These are phyloP conservation scores for Drosophila trapezifrons DNA, from an alignment of 1,140 invertebrate genomes.

Conservation along the genomic window DNA sequence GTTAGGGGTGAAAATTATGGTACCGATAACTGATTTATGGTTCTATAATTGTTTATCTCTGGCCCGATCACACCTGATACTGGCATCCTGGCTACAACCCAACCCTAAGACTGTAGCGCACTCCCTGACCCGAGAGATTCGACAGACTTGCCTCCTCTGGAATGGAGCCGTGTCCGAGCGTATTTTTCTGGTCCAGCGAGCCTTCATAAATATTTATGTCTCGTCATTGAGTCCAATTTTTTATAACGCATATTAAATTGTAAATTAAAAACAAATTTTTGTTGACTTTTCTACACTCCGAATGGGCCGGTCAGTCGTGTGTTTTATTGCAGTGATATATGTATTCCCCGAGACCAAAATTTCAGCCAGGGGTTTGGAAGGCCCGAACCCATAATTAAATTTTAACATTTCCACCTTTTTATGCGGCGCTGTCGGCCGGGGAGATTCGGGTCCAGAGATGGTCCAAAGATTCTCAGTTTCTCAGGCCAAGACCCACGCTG, in stretches of 20 bases:
- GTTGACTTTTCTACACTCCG: constrained; percentile 80
- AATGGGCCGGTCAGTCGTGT: constrained; percentile 18
- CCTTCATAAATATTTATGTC: constrained; percentile 80
- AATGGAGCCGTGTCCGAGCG: constrained; percentile 3
- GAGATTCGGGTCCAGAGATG: constrained; percentile 15
- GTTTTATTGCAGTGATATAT: constrained; percentile 72
- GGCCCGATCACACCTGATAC: constrained; percentile 17
- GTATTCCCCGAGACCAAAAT: constrained; percentile 10
- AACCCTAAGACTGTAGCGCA: constrained; percentile 57
- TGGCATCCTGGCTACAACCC: background rate
- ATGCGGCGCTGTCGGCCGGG: constrained; percentile 26
- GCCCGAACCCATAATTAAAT: constrained; percentile 79
- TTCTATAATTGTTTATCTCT: constrained; percentile 23
- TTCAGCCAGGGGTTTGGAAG: constrained; percentile 31
- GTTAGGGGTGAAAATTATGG: background rate
- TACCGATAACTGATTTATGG: constrained; percentile 14
- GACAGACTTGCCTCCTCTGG: background rate
- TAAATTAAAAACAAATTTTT: constrained; percentile 83
- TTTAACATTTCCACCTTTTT: constrained; percentile 82
- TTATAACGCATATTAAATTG: constrained; percentile 83
- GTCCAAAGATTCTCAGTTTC: constrained; percentile 29
- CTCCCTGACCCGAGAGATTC: constrained; percentile 3
- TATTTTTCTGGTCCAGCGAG: constrained; percentile 48
- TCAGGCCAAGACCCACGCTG: constrained; percentile 60
- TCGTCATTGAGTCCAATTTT: constrained; percentile 80